Conservation (phyloP, 2,888 invertebrate genomes). For the Oscheius onirici region DNA sequence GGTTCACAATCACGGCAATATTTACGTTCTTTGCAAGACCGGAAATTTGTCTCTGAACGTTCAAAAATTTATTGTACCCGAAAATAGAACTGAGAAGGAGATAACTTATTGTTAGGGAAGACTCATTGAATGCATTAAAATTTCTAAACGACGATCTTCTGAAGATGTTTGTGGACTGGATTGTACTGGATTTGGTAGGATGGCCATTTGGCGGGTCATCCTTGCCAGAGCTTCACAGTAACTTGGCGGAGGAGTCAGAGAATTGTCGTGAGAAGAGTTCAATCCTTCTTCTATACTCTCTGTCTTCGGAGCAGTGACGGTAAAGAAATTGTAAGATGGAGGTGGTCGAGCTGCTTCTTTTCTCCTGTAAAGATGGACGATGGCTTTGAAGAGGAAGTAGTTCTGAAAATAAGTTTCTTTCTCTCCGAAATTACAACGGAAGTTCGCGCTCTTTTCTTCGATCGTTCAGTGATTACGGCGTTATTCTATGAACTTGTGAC, state of each 20-base stretch:
- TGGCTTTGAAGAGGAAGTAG: slow-evolving; percentile 52
- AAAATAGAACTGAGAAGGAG: no score
- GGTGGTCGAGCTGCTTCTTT: slow-evolving; percentile 41
- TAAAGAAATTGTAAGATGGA: slow-evolving; percentile 41
- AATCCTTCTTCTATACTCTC: not conserved
- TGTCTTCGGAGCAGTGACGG: slow-evolving; percentile 32
- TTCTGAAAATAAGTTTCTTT: slow-evolving; percentile 34
- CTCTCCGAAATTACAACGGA: no score
- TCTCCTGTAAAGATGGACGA: slow-evolving; percentile 39
- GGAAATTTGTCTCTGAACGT: no score
- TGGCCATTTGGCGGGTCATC: slow-evolving; percentile 7
- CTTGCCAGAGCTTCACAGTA: slow-evolving; percentile 18
- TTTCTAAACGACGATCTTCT: no score
- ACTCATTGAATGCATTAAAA: no score
- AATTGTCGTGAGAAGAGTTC: not conserved
- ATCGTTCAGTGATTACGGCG: not conserved
- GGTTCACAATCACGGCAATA: no score
- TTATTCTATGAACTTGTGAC: not conserved
- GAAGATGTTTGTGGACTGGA: no score
- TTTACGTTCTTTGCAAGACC: no score
- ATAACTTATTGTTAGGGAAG: no score
- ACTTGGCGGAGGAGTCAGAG: slow-evolving; percentile 11
- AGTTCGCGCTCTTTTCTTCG: not conserved
- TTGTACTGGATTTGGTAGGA: not conserved
- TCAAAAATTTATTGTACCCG: no score